Evolutionary conservation across 2,113 vertebrate species (phyloP).

Genomic region (Odocoileus hemionus): DNA sequence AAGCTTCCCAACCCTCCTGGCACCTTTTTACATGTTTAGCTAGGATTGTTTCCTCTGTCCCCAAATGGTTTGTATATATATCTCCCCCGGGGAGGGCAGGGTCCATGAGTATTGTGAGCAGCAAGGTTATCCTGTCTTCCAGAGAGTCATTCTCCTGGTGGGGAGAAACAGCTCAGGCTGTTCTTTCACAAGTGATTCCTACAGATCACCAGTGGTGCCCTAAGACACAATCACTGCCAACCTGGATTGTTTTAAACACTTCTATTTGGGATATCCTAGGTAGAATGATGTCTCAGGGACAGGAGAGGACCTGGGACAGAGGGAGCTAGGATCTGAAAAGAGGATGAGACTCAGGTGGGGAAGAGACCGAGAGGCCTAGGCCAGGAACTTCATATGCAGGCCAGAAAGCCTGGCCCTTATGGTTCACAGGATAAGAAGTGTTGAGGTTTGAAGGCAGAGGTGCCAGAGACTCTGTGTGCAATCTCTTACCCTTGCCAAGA

Average conservation of each 20-base stretch:
- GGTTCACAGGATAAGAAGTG: neutral
- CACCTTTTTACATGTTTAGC: neutral
- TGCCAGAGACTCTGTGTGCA: constrained; percentile 38
- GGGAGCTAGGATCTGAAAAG: neutral
- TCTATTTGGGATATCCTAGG: neutral
- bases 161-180: neutral
- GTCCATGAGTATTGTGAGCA: neutral
- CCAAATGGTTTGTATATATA: neutral
- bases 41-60: neutral
- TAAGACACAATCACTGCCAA: neutral
- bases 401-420: neutral
- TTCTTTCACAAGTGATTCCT: neutral
- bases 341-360: neutral
- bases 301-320: neutral
- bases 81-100: neutral
- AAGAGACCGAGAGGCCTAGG: neutral
- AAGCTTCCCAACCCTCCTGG: neutral
- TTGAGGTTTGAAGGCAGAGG: neutral
- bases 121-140: no score
- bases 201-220: neutral
- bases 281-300: neutral
- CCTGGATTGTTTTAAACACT: neutral
- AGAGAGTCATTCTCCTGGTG: neutral
- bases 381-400: neutral
- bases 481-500: constrained; percentile 25